Evolutionary conservation across 2,797 vertebrate genomes (phyloP).

Genomic region (Apogon hyalosoma): DNA sequence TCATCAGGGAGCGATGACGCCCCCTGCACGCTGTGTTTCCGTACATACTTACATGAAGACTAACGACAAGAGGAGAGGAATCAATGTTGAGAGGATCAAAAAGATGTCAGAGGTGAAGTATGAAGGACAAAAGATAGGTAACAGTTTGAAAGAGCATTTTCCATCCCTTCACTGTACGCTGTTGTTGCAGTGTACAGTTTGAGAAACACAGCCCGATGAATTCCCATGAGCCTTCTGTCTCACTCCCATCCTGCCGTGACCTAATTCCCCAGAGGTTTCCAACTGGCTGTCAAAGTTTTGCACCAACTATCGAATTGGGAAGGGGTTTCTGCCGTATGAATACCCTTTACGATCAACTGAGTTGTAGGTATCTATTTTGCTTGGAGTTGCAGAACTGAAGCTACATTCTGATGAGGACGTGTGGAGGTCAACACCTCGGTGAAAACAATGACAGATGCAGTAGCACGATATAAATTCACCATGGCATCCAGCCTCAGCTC

Average conservation of each 20-base stretch:
- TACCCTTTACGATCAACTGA: slow-evolving; percentile 70
- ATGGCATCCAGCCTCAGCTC: slow-evolving; percentile 66
- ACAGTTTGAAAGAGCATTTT: slow-evolving; percentile 67
- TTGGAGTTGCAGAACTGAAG: slow-evolving; percentile 75
- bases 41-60: slow-evolving; percentile 58
- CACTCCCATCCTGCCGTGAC: slow-evolving; percentile 73
- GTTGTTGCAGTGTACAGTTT: slow-evolving; percentile 55
- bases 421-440: slow-evolving; percentile 69
- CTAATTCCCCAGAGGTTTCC: slow-evolving; percentile 76
- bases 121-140: slow-evolving; percentile 81
- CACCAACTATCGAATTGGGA: slow-evolving; percentile 65
- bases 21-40: slow-evolving; percentile 31
- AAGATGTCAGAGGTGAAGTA: slow-evolving; percentile 69
- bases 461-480: slow-evolving; percentile 70
- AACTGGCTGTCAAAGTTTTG: slow-evolving; percentile 81
- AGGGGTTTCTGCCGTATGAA: slow-evolving; percentile 57
- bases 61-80: slow-evolving; percentile 64
- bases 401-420: slow-evolving; percentile 75
- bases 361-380: slow-evolving; percentile 77
- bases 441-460: slow-evolving; percentile 74
- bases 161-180: slow-evolving; percentile 56
- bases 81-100: slow-evolving; percentile 80
- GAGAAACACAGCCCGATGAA: slow-evolving; percentile 51
- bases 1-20: slow-evolving; percentile 44
- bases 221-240: slow-evolving; percentile 65